Evolutionary conservation across 2,113 vertebrate genomes (phyloP).

Genomic region (Tenebrosternarchus preto): DNA sequence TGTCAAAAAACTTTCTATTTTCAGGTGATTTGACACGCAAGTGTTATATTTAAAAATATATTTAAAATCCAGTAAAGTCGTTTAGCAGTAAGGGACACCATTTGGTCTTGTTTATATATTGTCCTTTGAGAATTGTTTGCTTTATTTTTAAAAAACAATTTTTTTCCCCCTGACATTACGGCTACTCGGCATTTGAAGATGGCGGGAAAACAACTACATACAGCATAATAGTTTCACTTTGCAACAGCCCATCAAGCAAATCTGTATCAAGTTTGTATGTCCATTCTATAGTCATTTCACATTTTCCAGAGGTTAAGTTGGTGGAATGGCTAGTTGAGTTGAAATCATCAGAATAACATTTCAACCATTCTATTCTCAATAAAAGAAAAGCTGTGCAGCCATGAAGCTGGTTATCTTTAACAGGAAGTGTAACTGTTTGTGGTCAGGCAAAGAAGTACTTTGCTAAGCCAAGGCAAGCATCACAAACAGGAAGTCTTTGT

Average conservation of each 20-base stretch:
- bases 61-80: neutral
- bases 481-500: constrained; percentile 84
- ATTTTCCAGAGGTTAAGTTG: neutral
- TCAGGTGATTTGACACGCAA: too few species aligned
- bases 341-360: neutral
- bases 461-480: constrained; percentile 60
- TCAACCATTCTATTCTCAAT: neutral
- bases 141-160: neutral
- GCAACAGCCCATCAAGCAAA: neutral
- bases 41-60: too few species aligned
- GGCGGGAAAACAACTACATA: neutral
- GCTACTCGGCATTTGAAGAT: neutral
- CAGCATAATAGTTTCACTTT: too few species aligned
- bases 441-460: constrained; percentile 68
- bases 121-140: neutral
- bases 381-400: constrained; percentile 5
- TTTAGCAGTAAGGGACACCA: neutral
- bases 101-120: neutral
- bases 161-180: neutral
- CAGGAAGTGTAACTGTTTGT: constrained; percentile 72
- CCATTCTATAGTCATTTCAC: neutral
- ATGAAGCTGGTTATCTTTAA: constrained; percentile 51
- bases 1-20: too few species aligned
- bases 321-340: neutral
- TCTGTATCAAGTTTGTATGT: neutral